These are phyloP conservation scores for Drosophila stalkeri DNA, from an alignment of 2,888 invertebrate genomes.

Conservation along the genomic window DNA sequence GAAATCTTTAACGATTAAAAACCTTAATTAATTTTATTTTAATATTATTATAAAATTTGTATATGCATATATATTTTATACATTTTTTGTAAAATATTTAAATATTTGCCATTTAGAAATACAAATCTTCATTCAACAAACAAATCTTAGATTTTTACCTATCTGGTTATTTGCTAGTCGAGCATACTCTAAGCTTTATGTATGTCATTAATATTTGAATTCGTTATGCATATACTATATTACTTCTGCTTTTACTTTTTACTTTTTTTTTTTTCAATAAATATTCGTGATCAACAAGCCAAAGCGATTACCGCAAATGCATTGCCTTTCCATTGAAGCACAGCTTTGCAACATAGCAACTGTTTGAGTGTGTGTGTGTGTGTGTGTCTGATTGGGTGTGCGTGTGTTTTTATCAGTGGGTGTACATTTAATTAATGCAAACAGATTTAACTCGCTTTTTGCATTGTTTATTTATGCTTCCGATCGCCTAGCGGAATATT, in stretches of 20 bases:
- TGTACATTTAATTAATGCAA: constrained; percentile 76
- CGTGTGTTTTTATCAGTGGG: constrained; percentile 9
- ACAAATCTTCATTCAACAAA: too few species aligned
- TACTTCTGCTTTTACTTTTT: background rate
- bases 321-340: constrained; percentile 46
- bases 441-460: constrained; percentile 71
- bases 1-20: too few species aligned
- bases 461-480: constrained; percentile 48
- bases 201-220: constrained; percentile 11
- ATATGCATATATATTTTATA: too few species aligned
- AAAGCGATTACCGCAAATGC: constrained; percentile 76
- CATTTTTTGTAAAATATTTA: too few species aligned
- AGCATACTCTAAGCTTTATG: background rate
- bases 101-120: too few species aligned
- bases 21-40: too few species aligned
- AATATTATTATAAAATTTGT: too few species aligned
- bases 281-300: constrained; percentile 70
- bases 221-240: constrained; percentile 9
- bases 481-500: constrained; percentile 55
- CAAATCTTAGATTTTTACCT: background rate
- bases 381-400: background rate
- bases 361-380: background rate
- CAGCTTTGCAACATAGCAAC: constrained; percentile 2
- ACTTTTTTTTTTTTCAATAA: constrained; percentile 28
- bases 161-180: constrained; percentile 5